Evolutionary conservation across 1,140 invertebrate genomes (phyloP).

Genomic region (Zaprionus camerounensis): DNA sequence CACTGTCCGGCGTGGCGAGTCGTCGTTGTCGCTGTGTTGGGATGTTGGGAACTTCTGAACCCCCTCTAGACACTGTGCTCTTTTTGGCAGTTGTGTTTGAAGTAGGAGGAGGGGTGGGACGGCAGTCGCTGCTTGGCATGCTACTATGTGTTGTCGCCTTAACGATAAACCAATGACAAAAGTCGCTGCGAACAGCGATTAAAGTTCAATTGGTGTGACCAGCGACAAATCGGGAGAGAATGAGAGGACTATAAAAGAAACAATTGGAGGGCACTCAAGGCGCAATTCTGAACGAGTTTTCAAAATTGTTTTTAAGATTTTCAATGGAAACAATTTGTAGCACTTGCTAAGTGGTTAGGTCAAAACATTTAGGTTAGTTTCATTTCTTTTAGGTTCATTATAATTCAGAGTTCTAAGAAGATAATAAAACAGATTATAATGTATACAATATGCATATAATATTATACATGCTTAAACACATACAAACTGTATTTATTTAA

Average conservation of each 20-base stretch:
- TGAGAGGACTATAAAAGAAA: not conserved
- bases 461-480: not conserved
- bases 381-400: too few relatives aligned
- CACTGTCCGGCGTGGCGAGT: not conserved
- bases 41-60: slow-evolving; percentile 32
- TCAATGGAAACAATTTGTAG: not conserved
- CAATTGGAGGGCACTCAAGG: slow-evolving; percentile 11
- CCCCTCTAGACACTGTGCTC: slow-evolving; percentile 24
- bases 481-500: not conserved
- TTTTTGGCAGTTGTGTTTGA: slow-evolving; percentile 54
- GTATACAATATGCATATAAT: not conserved
- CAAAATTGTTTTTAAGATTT: not conserved
- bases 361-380: not conserved
- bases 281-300: not conserved
- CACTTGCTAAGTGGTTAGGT: not conserved
- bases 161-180: slow-evolving; percentile 80
- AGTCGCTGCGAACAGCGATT: slow-evolving; percentile 70
- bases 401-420: not conserved
- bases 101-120: not conserved
- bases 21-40: not conserved
- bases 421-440: not conserved
- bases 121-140: slow-evolving; percentile 4
- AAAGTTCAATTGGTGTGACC: slow-evolving; percentile 77
- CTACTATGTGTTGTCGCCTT: slow-evolving; percentile 63
- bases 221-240: slow-evolving; percentile 16